Conservation (phyloP, 2,888 invertebrate species). For the Hirtodrosophila alboralis region DNA sequence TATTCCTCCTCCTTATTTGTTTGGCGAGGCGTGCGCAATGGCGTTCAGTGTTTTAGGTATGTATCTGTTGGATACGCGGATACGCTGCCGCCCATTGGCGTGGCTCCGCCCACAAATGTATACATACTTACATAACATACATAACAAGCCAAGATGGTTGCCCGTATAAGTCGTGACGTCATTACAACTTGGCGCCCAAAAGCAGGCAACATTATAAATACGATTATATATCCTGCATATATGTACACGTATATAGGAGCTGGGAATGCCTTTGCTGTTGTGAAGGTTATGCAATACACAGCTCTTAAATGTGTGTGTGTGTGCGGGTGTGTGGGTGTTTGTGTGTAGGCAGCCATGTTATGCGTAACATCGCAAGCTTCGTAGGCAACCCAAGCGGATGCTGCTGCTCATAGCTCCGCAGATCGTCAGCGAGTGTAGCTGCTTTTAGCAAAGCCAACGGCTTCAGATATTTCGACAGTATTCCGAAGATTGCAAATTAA, state of each 20-base stretch:
- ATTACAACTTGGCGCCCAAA: slow-evolving; percentile 43
- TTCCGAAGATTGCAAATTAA: no score
- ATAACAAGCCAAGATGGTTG: slow-evolving; percentile 65
- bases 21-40: slow-evolving; percentile 49
- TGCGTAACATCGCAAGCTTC: slow-evolving; percentile 69
- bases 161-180: slow-evolving; percentile 64
- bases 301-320: slow-evolving; percentile 9
- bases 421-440: slow-evolving; percentile 84
- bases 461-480: slow-evolving; percentile 11
- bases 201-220: slow-evolving; percentile 9
- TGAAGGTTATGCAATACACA: slow-evolving; percentile 70
- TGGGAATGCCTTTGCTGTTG: slow-evolving; percentile 52
- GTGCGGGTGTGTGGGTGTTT: slow-evolving; percentile 18
- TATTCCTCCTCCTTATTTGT: background rate
- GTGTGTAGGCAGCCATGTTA: slow-evolving; percentile 70
- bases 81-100: slow-evolving; percentile 49
- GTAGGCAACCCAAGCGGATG: slow-evolving; percentile 79
- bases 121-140: slow-evolving; percentile 1
- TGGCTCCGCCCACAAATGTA: slow-evolving; percentile 60
- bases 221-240: slow-evolving; percentile 27
- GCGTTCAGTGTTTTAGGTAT: slow-evolving; percentile 22
- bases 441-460: slow-evolving; percentile 61
- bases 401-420: slow-evolving; percentile 83
- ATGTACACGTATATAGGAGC: slow-evolving; percentile 33
- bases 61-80: slow-evolving; percentile 61